Percentiles rank a stretch among this genome's conserved stretches.
Evolutionary conservation across 2,113 vertebrate species (phyloP).

Genomic region (Lagopus muta): DNA sequence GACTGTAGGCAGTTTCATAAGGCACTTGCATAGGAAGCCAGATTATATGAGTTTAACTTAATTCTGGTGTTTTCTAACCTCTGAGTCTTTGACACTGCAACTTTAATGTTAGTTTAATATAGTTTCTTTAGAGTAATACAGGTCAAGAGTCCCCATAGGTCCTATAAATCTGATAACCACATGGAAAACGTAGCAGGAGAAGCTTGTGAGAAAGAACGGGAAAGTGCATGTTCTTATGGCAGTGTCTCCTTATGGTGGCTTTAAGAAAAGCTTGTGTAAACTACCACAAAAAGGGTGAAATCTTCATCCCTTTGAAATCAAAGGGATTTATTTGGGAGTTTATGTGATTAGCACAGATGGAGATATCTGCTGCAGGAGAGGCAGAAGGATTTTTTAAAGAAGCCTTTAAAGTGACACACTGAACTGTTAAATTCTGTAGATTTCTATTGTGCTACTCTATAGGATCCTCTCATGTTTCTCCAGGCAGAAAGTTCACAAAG

Average conservation of each 20-base stretch:
- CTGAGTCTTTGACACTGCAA: conserved; percentile 20
- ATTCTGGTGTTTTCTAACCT: conserved; percentile 47
- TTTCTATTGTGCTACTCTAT: background rate
- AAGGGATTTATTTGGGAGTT: conserved; percentile 41
- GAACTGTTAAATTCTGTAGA: background rate
- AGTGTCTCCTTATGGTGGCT: background rate
- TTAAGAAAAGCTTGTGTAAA: background rate
- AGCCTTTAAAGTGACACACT: background rate
- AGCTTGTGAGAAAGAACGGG: background rate
- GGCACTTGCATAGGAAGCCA: conserved; percentile 44
- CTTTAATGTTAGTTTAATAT: conserved; percentile 42
- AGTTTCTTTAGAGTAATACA: conserved; percentile 41
- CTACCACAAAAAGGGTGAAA: conserved; percentile 24
- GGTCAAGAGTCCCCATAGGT: conserved; percentile 19
- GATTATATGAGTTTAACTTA: conserved; percentile 41
- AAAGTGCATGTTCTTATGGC: background rate
- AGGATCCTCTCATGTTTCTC: background rate
- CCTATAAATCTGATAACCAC: conserved; percentile 44
- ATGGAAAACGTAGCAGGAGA: conserved; percentile 18
- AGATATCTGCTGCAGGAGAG: background rate
- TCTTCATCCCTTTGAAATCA: conserved; percentile 53
- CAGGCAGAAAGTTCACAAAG: background rate
- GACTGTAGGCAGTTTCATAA: background rate
- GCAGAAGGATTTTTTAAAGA: background rate
- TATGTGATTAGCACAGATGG: conserved; percentile 33